Conservation (phyloP, 2,888 invertebrate species). For the Colletes collaris region DNA sequence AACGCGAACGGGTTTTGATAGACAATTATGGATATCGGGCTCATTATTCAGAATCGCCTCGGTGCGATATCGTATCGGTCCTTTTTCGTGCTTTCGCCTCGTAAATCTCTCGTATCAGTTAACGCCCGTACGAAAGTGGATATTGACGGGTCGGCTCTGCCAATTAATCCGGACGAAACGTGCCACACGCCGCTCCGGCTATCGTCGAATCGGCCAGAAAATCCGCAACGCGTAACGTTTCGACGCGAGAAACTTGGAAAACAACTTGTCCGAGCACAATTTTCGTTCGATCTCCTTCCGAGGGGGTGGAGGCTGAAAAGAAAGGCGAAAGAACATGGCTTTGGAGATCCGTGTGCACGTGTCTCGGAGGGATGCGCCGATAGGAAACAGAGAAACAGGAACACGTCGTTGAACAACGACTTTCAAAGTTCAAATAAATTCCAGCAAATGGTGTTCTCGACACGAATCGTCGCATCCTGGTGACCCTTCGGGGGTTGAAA, state of each 20-base stretch:
- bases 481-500: slow-evolving; percentile 22
- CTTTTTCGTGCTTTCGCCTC: slow-evolving; percentile 42
- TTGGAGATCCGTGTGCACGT: background rate
- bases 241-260: slow-evolving; percentile 10
- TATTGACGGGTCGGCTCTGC: slow-evolving; percentile 15
- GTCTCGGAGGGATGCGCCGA: background rate
- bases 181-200: background rate
- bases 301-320: background rate
- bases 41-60: slow-evolving; percentile 47
- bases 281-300: slow-evolving; percentile 15
- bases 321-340: background rate
- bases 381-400: background rate
- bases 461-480: slow-evolving; percentile 53
- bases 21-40: slow-evolving; percentile 54
- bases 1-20: slow-evolving; percentile 42
- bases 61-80: slow-evolving; percentile 34
- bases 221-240: background rate
- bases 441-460: slow-evolving; percentile 12
- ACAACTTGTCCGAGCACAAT: slow-evolving; percentile 23
- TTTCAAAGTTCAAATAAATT: no score
- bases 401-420: no score
- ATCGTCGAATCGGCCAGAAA: slow-evolving; percentile 4
- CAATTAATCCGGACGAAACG: slow-evolving; percentile 33
- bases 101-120: slow-evolving; percentile 49
- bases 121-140: slow-evolving; percentile 40